Evolutionary conservation across 30 jellyfish, hydroid and myxozoan genomes (phyloP), one percentile per base, ranked within the genome.

Genomic region (Aurelia aurita): DNA sequence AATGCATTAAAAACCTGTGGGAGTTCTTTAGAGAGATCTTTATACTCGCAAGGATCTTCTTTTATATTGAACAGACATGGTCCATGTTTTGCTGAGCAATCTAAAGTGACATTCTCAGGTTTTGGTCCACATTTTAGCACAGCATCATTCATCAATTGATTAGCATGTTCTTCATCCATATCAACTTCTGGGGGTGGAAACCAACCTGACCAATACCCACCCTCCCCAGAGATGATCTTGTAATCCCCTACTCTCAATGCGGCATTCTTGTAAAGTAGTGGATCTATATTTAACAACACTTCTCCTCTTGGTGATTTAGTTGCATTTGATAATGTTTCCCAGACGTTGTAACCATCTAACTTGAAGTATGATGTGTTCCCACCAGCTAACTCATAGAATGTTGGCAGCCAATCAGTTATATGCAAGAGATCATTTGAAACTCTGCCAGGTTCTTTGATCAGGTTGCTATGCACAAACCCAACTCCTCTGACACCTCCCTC

Each of bases 401-500:
- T 92, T 12, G 98, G 98, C 25, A 92, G 76, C 98, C 98, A 92
- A 55, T 92, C 98, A 3, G 98, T 92, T 4, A 92, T 75, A 58
- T 92, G 98, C 45, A 86, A 60, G 51, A 92, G 65, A 14, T 92
- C 98, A 43, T 74, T 58, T 26, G 97, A 86, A 29, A 87, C 91
- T 80, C 95, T 64, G 0, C 98, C 98, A 1, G 98, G 95, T 19
- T 65, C 51, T 43, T 86, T 72, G 19, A 92, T 23, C 51, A 92
- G 77, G 22, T 86, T 92, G 72, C 98, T 92, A 81, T 86, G 47
- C 23, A 92, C 91, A 66, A 87, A 86, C 16, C 89, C 98, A 3
- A 85, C 97, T 20, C 95, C 98, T 35, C 98, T 92, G 4, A 92
- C 98, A 62, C 98, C 98, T 51, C 98, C 98, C 84, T 93, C 98